Evolutionary conservation across 2,888 invertebrate genomes (phyloP).

Genomic region (Brenthis daphne): DNA sequence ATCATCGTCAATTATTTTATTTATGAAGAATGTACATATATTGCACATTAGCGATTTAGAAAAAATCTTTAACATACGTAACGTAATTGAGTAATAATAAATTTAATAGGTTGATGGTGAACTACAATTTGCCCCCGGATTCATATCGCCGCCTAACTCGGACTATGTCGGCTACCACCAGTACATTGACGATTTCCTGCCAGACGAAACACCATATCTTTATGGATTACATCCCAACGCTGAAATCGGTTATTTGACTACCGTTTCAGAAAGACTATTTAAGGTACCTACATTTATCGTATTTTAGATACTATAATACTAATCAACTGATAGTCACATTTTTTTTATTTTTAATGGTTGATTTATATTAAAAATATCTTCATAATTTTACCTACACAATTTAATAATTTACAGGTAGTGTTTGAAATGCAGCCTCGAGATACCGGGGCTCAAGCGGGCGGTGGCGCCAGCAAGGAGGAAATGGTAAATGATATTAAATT

Average conservation of each 20-base stretch:
- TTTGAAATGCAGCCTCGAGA: constrained; percentile 96
- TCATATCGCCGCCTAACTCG: constrained; percentile 92
- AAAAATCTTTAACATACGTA: too few species aligned
- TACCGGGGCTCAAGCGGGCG: constrained; percentile 86
- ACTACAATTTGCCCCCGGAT: constrained; percentile 89
- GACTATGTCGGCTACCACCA: constrained; percentile 93
- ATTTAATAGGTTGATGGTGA: constrained; percentile 90
- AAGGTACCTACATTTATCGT: constrained; percentile 57
- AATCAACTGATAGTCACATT: neutral
- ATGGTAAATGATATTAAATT: constrained; percentile 72
- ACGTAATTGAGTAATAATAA: neutral
- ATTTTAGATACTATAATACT: neutral
- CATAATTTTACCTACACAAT: neutral
- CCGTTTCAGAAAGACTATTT: constrained; percentile 92
- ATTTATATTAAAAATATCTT: neutral
- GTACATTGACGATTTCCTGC: constrained; percentile 93
- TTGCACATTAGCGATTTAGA: too few species aligned
- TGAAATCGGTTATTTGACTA: constrained; percentile 95
- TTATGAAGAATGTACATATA: too few species aligned
- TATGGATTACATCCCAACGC: constrained; percentile 97
- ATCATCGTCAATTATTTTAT: too few species aligned
- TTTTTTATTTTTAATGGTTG: too few species aligned
- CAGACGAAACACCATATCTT: constrained; percentile 93
- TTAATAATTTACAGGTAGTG: constrained; percentile 57
- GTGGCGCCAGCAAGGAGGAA: constrained; percentile 90